Base-by-base conservation (phyloP, 2,888 invertebrate genomes). In the Patella pellucida region DNA sequence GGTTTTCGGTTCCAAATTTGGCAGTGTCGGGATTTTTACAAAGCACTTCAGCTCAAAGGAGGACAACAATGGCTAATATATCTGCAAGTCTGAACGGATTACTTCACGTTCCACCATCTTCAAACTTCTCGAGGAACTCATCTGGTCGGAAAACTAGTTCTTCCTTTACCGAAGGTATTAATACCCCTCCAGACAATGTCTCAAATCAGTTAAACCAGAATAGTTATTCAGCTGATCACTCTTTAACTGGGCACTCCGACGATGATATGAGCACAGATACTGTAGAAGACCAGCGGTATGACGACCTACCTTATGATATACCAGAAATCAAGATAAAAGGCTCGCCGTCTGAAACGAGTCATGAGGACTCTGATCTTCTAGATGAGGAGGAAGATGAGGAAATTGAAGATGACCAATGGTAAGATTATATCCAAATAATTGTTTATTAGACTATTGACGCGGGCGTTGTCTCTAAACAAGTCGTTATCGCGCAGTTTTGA, bases 211-310 rank as follows among this genome's bases (percentile, higher is more conserved):
- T 41, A 41, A 41, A 41, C 41, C 41, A 41, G 41, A 62, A 14
- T 14, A 23, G 19, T 23, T 62, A 78, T 50, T 75, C 81, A 0
- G 75, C 78, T 3, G 81, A 81, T 50, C 74, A 77, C 54, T 78
- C 76, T 4, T 52, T 77, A 11, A 77, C 54, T 23, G 79, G 96
- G 96, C 7, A 96, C 96, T 62, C 62, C 3, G 62, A 62, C 23
- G 62, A 62, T 62, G 19, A 14, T 62, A 19, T 23, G 11, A 62
- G 62, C 62, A 62, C 19, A 12, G 23, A 62, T 14, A 23, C 62
- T 23, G 11, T 62, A 11, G 19, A 62, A 11, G 62, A 62, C 23
- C 1, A 11, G 0, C 62, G 14, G 1, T 62, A 62, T 19, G 19
- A 62, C 3, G 62, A 62, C 23, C 1, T 23, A 9, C 62, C 19